Conservation (phyloP, 1,140 invertebrate genomes). For the Meloidogyne floridensis region DNA sequence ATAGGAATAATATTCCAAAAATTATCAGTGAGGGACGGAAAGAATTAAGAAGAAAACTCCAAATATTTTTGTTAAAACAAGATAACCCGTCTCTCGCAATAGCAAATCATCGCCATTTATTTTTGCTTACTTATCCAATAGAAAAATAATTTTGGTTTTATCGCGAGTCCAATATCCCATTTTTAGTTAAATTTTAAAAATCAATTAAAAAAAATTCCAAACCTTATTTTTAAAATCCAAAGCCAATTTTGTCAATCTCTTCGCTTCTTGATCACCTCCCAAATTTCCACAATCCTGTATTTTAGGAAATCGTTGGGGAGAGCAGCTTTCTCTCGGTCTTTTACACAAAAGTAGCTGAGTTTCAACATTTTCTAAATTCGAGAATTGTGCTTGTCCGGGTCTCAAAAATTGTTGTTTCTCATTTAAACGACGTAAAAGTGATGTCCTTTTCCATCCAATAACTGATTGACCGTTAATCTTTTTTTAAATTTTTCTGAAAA, state of each 20-base stretch:
- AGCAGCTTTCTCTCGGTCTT: slow-evolving; percentile 1
- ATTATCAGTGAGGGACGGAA: too few species aligned
- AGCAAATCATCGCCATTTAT: too few species aligned
- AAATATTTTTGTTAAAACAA: too few species aligned
- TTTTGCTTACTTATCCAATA: too few species aligned
- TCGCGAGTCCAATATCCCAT: too few species aligned
- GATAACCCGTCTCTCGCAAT: too few species aligned
- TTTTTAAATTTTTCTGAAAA: not conserved
- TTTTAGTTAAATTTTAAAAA: not conserved
- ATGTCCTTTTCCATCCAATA: slow-evolving; percentile 12
- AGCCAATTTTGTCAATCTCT: slow-evolving; percentile 7
- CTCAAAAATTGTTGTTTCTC: not conserved
- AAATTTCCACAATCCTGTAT: not conserved
- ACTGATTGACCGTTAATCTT: slow-evolving; percentile 12
- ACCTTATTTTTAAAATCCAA: slow-evolving; percentile 21
- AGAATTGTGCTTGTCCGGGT: not conserved
- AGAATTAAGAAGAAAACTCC: too few species aligned
- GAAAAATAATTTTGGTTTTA: too few species aligned
- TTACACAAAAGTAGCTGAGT: not conserved
- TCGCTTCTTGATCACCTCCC: not conserved
- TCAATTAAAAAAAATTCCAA: not conserved
- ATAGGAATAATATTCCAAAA: too few species aligned
- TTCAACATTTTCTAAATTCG: slow-evolving; percentile 6
- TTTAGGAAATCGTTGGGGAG: not conserved
- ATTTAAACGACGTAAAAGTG: slow-evolving; percentile 6